These are phyloP conservation scores for Syngnathus rostellatus DNA, from an alignment of 2,797 vertebrate genomes.

Conservation along the genomic window DNA sequence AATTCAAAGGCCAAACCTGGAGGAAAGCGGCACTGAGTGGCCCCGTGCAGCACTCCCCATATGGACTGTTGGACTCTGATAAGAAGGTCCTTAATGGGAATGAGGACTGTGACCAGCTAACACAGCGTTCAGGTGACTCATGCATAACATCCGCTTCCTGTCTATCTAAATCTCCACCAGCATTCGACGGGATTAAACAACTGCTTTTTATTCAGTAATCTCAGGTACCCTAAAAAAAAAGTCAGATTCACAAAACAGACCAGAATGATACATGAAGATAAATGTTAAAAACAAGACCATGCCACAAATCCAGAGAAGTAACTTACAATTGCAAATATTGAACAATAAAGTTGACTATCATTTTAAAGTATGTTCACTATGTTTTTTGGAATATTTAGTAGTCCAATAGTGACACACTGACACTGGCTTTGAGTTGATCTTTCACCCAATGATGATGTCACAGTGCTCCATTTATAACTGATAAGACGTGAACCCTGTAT, in stretches of 20 bases:
- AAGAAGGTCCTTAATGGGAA: conserved; percentile 41
- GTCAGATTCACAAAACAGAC: not conserved
- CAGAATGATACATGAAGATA: not conserved
- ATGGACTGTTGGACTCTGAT: conserved; percentile 64
- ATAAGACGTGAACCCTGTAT: conserved; percentile 58
- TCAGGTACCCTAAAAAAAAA: not conserved
- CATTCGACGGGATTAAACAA: conserved; percentile 13
- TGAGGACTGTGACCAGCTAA: conserved; percentile 26
- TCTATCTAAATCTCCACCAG: conserved; percentile 11
- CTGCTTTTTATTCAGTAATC: not conserved
- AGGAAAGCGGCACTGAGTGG: conserved; percentile 27
- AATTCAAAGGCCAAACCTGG: conserved; percentile 20
- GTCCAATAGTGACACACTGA: conserved; percentile 3
- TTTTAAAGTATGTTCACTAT: no score
- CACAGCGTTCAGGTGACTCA: conserved; percentile 34
- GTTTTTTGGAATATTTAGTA: not conserved
- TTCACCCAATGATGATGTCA: conserved; percentile 44
- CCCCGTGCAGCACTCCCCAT: conserved; percentile 33
- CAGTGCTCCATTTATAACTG: conserved; percentile 22
- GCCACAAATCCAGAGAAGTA: not conserved
- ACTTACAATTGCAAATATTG: not conserved
- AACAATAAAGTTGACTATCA: not conserved
- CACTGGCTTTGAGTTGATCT: not conserved
- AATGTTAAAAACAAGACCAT: not conserved
- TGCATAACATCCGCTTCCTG: conserved; percentile 12